Conservation (phyloP, 2,797 vertebrate species). For the Karalla daura region DNA sequence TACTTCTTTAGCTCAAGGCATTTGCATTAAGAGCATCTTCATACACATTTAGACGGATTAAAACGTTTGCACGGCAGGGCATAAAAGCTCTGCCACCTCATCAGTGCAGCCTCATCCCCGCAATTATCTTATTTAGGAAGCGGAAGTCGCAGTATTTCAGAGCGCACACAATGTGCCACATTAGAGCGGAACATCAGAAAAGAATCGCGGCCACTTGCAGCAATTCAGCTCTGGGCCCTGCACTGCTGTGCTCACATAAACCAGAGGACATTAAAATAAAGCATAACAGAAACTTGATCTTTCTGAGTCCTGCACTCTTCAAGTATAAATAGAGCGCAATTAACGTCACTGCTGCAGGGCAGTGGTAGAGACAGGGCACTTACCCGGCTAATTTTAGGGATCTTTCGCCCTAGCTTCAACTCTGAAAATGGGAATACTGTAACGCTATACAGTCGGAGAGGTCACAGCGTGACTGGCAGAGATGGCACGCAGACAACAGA, state of each 20-base stretch:
- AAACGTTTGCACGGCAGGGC: slow-evolving; percentile 22
- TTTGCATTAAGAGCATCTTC: slow-evolving; percentile 33
- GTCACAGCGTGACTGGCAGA: slow-evolving; percentile 52
- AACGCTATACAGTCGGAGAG: slow-evolving; percentile 62
- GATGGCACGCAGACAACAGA: slow-evolving; percentile 46
- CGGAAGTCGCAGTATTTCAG: neutral
- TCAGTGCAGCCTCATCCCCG: neutral
- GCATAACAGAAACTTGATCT: slow-evolving; percentile 81
- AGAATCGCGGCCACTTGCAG: slow-evolving; percentile 4
- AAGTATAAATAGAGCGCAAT: slow-evolving; percentile 83
- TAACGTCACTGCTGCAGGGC: slow-evolving; percentile 79
- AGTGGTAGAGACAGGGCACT: slow-evolving; percentile 74
- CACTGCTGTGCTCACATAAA: slow-evolving; percentile 34
- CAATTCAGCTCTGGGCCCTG: slow-evolving; percentile 28
- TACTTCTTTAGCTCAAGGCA: slow-evolving; percentile 9
- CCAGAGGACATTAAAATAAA: slow-evolving; percentile 56
- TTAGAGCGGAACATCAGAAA: slow-evolving; percentile 25
- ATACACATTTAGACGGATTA: slow-evolving; percentile 35
- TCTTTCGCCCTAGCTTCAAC: slow-evolving; percentile 68
- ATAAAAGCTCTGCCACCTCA: slow-evolving; percentile 5
- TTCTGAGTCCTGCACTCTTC: slow-evolving; percentile 66
- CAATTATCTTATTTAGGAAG: slow-evolving; percentile 23
- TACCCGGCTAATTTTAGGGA: slow-evolving; percentile 81
- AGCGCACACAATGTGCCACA: neutral
- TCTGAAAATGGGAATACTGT: slow-evolving; percentile 74